A percentile compares a stretch with the other conserved stretches of the same genome.
Conservation (phyloP, 2,113 vertebrate species). For the Petrocephalus microphthalmus region DNA sequence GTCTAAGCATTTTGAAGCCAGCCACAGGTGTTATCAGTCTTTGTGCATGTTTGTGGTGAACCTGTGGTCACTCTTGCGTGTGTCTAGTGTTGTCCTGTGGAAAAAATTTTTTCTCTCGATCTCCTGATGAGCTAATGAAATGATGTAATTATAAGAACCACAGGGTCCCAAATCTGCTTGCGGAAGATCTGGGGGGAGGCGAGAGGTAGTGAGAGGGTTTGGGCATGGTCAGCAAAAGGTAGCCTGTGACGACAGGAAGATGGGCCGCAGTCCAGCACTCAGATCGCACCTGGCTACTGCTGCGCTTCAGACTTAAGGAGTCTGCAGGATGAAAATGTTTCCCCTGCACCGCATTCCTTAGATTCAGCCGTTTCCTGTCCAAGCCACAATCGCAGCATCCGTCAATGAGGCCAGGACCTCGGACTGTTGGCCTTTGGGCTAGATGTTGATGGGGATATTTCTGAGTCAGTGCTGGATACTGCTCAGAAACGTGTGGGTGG, state of each 20-base stretch:
- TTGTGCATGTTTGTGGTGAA: not conserved
- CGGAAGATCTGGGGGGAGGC: not conserved
- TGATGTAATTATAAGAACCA: not conserved
- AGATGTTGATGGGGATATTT: not conserved
- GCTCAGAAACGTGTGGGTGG: not conserved
- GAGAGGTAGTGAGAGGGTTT: not conserved
- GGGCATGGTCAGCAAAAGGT: not conserved
- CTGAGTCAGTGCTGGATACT: not conserved
- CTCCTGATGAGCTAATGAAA: not conserved
- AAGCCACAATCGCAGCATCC: conserved; percentile 37
- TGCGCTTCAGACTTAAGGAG: conserved; percentile 13
- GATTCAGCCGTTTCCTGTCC: conserved; percentile 47
- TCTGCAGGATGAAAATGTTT: conserved; percentile 24
- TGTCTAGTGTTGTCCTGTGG: not conserved
- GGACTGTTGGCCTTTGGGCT: not conserved
- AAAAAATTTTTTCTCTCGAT: not conserved
- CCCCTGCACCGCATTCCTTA: conserved; percentile 35
- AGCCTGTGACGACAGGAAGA: not conserved
- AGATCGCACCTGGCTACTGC: not conserved
- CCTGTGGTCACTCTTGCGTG: not conserved
- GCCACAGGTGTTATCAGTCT: not conserved
- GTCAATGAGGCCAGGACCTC: not conserved
- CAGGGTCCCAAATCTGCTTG: not conserved
- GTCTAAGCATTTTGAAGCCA: not conserved
- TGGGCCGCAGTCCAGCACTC: not conserved